Evolutionary conservation across 2,113 vertebrate species (phyloP).

Genomic region (Serilophus lunatus): DNA sequence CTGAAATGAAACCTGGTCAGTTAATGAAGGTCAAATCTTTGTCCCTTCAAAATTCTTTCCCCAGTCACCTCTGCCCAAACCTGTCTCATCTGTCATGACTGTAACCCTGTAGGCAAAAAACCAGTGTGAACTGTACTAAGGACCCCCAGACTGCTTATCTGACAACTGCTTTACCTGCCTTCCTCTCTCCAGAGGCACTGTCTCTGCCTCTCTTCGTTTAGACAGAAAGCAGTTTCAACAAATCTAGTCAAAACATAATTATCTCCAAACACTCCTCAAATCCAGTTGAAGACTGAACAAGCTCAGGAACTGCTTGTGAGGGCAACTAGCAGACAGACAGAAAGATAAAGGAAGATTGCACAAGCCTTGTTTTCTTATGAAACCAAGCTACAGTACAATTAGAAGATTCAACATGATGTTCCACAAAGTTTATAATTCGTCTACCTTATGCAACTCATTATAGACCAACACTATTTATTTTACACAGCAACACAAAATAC

Average conservation of each 20-base stretch:
- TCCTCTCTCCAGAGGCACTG: background rate
- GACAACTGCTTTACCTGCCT: background rate
- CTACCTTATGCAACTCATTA: background rate
- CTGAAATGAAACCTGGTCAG: background rate
- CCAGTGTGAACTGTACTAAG: no score
- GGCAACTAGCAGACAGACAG: background rate
- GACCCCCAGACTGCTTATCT: rapidly evolving
- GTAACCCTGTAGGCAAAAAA: background rate
- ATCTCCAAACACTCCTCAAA: background rate
- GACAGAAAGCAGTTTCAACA: background rate
- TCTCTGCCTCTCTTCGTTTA: background rate
- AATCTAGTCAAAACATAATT: background rate
- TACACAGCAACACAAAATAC: background rate
- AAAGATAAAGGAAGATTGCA: background rate
- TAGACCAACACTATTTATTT: background rate
- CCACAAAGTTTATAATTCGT: background rate
- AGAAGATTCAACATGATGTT: background rate
- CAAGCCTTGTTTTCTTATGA: background rate
- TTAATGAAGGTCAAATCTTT: background rate
- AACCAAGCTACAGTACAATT: background rate
- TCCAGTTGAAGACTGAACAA: background rate
- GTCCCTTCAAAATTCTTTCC: background rate
- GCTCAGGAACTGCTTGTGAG: background rate
- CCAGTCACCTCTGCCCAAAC: background rate
- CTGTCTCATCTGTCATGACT: background rate